phyloP scores from a whole-genome alignment of 2,797 vertebrate genomes.

The Crenichthys baileyi region DNA sequence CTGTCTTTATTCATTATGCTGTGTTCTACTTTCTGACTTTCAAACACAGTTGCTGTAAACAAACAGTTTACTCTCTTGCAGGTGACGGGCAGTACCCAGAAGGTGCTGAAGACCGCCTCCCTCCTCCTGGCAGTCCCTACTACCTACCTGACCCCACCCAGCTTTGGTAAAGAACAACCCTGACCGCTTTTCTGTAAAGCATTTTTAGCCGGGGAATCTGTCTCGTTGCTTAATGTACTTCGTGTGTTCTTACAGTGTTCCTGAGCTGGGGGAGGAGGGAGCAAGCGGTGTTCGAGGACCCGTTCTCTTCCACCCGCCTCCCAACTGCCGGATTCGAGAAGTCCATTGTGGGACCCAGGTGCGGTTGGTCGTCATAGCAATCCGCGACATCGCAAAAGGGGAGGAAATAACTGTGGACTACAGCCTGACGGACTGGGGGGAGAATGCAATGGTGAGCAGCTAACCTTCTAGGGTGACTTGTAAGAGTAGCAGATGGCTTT shows the following conservation, averaged over 20 bases:
- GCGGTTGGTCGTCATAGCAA: constrained; percentile 84
- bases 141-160: constrained; percentile 83
- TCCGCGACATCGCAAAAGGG: constrained; percentile 84
- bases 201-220: not conserved
- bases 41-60: constrained; percentile 9
- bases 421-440: constrained; percentile 85
- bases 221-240: not conserved
- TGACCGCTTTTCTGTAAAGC: not conserved
- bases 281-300: constrained; percentile 78
- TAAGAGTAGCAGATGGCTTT: not conserved
- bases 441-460: constrained; percentile 80
- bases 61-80: constrained; percentile 38
- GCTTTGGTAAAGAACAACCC: constrained; percentile 75
- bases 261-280: constrained; percentile 83
- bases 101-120: constrained; percentile 80
- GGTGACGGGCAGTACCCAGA: constrained; percentile 84
- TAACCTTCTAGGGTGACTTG: not conserved
- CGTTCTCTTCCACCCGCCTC: constrained; percentile 83
- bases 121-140: constrained; percentile 82
- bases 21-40: not conserved
- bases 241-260: constrained; percentile 69
- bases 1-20: constrained; percentile 22
- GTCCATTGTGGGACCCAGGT: constrained; percentile 86
- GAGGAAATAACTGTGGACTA: constrained; percentile 88
- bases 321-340: constrained; percentile 85